Evolutionary conservation across 2,888 invertebrate species (phyloP).

Genomic region (Anaspis maculata): DNA sequence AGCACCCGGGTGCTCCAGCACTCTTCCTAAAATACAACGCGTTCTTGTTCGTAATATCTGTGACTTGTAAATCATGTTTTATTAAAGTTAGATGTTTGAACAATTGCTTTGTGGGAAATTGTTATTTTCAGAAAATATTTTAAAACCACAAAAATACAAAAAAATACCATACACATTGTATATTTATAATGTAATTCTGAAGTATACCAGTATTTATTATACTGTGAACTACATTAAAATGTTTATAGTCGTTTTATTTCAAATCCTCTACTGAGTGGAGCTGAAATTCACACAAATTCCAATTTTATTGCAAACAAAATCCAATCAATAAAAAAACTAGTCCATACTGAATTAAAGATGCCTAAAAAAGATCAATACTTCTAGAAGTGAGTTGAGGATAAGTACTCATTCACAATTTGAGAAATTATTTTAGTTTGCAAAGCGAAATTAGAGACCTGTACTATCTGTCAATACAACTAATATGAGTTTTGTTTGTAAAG

Average conservation of each 20-base stretch:
- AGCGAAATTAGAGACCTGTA: too few species aligned
- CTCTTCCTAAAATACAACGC: conserved; percentile 35
- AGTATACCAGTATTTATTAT: conserved; percentile 50
- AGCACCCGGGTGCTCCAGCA: conserved; percentile 17
- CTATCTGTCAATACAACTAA: too few species aligned
- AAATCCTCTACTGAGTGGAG: not conserved
- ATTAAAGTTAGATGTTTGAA: conserved; percentile 45
- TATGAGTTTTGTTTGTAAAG: too few species aligned
- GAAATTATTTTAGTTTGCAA: too few species aligned
- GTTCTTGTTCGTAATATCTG: conserved; percentile 43
- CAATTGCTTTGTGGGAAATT: conserved; percentile 48
- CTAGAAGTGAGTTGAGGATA: too few species aligned
- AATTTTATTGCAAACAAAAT: not conserved
- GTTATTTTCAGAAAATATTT: conserved; percentile 49
- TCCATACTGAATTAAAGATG: too few species aligned
- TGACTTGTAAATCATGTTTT: conserved; percentile 42
- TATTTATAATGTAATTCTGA: conserved; percentile 50
- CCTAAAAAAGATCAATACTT: too few species aligned
- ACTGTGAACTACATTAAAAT: conserved; percentile 45
- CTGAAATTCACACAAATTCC: not conserved
- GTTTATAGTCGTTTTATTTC: conserved; percentile 29
- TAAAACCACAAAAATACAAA: conserved; percentile 44
- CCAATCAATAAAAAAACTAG: too few species aligned
- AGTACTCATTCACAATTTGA: too few species aligned
- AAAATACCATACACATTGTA: conserved; percentile 47